These are phyloP conservation scores for Balearica regulorum DNA, from an alignment of 2,797 vertebrate species.

Conservation along the genomic window DNA sequence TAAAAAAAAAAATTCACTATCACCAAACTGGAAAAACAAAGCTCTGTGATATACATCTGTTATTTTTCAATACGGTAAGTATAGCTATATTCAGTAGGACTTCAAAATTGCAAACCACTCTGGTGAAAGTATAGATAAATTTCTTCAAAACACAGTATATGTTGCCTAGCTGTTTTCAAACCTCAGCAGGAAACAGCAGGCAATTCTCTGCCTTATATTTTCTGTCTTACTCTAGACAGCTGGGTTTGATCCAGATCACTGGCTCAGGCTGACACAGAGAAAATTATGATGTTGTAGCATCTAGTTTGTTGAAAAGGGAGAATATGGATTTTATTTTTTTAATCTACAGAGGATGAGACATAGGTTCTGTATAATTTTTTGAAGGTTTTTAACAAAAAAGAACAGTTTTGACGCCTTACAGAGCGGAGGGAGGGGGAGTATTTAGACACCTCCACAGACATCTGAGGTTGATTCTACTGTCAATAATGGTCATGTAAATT, in stretches of 20 bases:
- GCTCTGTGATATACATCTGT: background rate
- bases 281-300: background rate
- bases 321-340: background rate
- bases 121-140: background rate
- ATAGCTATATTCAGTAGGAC: background rate
- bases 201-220: background rate
- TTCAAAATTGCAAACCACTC: background rate
- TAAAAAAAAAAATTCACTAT: background rate
- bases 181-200: background rate
- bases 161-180: background rate
- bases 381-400: background rate
- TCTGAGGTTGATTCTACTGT: background rate
- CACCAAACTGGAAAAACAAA: background rate
- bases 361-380: background rate
- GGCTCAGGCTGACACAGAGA: background rate
- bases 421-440: background rate
- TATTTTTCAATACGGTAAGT: background rate
- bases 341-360: background rate
- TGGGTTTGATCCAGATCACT: background rate
- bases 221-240: background rate
- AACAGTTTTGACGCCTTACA: background rate
- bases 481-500: background rate
- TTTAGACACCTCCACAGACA: background rate
- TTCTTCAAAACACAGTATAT: background rate
- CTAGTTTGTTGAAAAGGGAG: background rate